Conservation (phyloP, 2,113 vertebrate genomes). For the Notarius quadriscutis region DNA sequence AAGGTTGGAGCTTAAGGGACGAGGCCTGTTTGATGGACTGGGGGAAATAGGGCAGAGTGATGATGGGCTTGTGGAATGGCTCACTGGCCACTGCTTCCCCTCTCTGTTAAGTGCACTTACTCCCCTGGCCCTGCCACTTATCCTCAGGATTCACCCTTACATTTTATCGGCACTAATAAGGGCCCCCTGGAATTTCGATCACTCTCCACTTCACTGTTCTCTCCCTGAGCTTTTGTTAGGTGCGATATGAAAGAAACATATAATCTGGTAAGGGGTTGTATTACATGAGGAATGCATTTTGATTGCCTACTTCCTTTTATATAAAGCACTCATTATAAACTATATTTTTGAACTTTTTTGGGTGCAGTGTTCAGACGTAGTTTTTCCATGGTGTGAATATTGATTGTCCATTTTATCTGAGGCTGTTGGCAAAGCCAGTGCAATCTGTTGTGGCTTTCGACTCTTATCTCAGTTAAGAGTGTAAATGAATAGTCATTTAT, state of each 20-base stretch:
- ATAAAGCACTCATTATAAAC: not conserved
- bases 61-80: slow-evolving; percentile 61
- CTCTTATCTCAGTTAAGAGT: not conserved
- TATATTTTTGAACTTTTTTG: slow-evolving; percentile 1
- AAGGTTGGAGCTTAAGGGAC: not conserved
- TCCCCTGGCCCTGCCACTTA: slow-evolving; percentile 56
- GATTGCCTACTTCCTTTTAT: not conserved
- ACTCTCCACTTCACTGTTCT: not conserved
- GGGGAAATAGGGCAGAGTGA: slow-evolving; percentile 53
- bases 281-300: not conserved
- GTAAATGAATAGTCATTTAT: slow-evolving; percentile 27
- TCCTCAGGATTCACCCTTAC: slow-evolving; percentile 55
- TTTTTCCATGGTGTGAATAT: not conserved
- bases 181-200: slow-evolving; percentile 28
- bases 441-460: slow-evolving; percentile 31
- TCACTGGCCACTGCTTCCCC: slow-evolving; percentile 53
- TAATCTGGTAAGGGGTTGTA: not conserved
- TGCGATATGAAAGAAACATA: not conserved
- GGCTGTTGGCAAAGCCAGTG: not conserved
- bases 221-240: not conserved
- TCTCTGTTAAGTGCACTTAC: slow-evolving; percentile 69
- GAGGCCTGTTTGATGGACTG: slow-evolving; percentile 33
- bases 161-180: slow-evolving; percentile 34
- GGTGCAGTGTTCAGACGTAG: not conserved
- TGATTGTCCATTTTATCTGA: slow-evolving; percentile 27